Conservation (phyloP, 2,113 vertebrate genomes). For the Equus przewalskii region DNA sequence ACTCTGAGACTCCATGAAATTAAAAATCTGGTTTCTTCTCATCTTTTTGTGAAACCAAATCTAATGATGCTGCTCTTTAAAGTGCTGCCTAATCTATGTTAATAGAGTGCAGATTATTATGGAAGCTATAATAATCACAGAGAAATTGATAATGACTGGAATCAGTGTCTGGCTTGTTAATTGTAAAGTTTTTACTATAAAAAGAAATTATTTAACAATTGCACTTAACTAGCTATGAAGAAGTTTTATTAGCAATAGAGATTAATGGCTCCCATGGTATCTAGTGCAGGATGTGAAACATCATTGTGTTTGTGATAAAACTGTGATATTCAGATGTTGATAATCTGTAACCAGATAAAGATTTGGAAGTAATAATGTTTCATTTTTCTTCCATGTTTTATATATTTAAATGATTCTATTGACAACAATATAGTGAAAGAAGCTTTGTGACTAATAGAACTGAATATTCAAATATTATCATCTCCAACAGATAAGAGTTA, state of each 20-base stretch:
- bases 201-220: constrained; percentile 89
- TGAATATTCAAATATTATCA: not conserved
- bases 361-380: not conserved
- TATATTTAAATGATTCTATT: not conserved
- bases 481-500: not conserved
- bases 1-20: not conserved
- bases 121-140: constrained; percentile 88
- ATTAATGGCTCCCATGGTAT: constrained; percentile 73
- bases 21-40: not conserved
- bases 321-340: not conserved
- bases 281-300: not conserved
- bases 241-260: constrained; percentile 84
- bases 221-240: constrained; percentile 84
- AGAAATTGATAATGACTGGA: constrained; percentile 88
- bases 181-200: constrained; percentile 88
- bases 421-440: not conserved
- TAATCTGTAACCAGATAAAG: not conserved
- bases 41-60: constrained; percentile 50
- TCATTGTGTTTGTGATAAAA: not conserved
- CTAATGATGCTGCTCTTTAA: constrained; percentile 87
- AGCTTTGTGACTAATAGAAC: not conserved
- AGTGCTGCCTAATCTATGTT: constrained; percentile 87
- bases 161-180: constrained; percentile 88
- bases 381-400: not conserved
- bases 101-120: constrained; percentile 87